Base-by-base conservation (phyloP, 2,888 invertebrate genomes). In the Timema podura region DNA sequence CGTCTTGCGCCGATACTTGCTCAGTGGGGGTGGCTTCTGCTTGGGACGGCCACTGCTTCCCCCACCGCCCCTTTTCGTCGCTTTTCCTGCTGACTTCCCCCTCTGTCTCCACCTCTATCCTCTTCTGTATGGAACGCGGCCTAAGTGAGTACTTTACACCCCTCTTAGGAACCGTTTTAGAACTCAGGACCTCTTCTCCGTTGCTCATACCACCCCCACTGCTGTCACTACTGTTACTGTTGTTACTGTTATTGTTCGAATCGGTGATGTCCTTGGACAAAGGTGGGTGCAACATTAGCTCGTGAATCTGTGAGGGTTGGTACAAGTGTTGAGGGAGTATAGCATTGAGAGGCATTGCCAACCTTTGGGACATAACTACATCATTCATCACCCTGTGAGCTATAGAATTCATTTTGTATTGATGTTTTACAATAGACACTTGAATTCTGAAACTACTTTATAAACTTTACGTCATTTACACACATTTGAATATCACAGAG, bases 1-100 rank as follows among this genome's bases (percentile, higher is more conserved):
- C 0, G 94, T 94, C 84, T 93, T 92, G 76, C 95, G 85, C 46
- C 95, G 84, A 82, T 95, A 95, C 81, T 95, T 95, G 83, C 93
- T 93, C 76, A 95, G 85, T 9, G 89, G 88, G 13, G 91, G 80
- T 5, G 82, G 91, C 82, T 78, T 85, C 75, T 80, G 78, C 76
- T 82, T 84, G 8, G 81, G 80, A 70, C 46, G 82, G 80, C 70
- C 79, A 3, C 57, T 9, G 5, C 65, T 30, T 15, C 61, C 15
- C 8, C 57, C 47, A 44, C 64, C 64, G 13, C 51, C 68, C 51
- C 64, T 64, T 9, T 68, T 46, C 10, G 57, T 46, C n/a, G 67
- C 6, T 6, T 54, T 64, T 16, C 83, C 80, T 0, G 83, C 82
- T 0, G 81, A 79, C 67, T 86, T 85, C 7, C 85, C 84, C 8